These are phyloP conservation scores for Philereme transversata DNA, from an alignment of 2,888 invertebrate species.

Conservation along the genomic window DNA sequence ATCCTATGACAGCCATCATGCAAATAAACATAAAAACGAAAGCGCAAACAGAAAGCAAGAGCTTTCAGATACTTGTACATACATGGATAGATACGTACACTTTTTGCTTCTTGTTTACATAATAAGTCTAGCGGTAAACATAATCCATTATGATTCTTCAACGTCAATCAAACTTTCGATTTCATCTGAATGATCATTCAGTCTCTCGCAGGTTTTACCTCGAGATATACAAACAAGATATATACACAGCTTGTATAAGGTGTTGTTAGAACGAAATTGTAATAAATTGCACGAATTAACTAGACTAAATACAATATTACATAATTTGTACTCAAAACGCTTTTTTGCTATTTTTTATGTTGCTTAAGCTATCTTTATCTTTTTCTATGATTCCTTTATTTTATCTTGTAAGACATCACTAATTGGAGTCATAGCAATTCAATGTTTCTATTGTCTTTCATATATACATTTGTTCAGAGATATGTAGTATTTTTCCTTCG, in stretches of 20 bases:
- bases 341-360: too few relatives aligned
- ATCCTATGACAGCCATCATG: conserved; percentile 3
- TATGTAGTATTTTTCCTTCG: too few relatives aligned
- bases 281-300: neutral
- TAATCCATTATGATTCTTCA: conserved; percentile 26
- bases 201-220: neutral
- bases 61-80: conserved; percentile 22
- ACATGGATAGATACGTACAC: conserved; percentile 20
- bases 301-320: too few relatives aligned
- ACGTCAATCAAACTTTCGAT: conserved; percentile 41
- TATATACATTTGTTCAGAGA: too few relatives aligned
- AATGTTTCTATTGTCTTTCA: too few relatives aligned
- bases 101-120: conserved; percentile 32
- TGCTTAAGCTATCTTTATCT: too few relatives aligned
- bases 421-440: too few relatives aligned
- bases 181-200: conserved; percentile 35
- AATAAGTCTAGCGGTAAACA: conserved; percentile 33
- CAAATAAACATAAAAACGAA: conserved; percentile 28
- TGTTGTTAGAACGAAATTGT: neutral
- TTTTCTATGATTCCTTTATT: too few relatives aligned
- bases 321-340: too few relatives aligned
- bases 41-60: conserved; percentile 33
- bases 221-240: conserved; percentile 1
- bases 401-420: too few relatives aligned
- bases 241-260: conserved; percentile 1